Evolutionary conservation across 64 coral and sea anemone species (phyloP).

Genomic region (Orbicella faveolata): DNA sequence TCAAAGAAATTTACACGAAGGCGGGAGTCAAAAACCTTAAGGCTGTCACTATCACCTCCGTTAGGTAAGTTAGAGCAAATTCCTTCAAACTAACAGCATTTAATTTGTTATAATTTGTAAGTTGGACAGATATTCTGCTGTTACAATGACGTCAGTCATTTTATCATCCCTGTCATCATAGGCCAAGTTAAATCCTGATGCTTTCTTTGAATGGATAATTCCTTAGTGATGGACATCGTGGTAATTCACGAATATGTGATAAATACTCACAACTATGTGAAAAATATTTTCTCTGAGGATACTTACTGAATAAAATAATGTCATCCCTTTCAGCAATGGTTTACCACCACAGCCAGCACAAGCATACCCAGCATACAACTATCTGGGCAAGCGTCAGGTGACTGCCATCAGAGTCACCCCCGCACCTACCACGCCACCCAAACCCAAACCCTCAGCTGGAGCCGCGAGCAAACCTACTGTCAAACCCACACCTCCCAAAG

Average conservation of each 20-base stretch:
- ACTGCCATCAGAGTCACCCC: slow-evolving; percentile 27
- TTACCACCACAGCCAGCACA: slow-evolving; percentile 13
- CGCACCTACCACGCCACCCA: slow-evolving; percentile 21
- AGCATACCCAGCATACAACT: background rate
- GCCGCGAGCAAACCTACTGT: background rate
- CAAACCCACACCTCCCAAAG: slow-evolving; percentile 12
- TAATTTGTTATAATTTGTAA: too few relatives aligned
- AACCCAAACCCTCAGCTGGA: slow-evolving; percentile 14
- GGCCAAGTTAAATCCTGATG: too few relatives aligned
- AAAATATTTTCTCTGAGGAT: background rate
- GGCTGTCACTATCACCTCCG: background rate
- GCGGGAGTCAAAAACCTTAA: slow-evolving; percentile 10
- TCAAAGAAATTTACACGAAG: slow-evolving; percentile 22
- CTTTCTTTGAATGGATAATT: too few relatives aligned
- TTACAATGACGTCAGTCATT: background rate
- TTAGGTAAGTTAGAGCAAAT: background rate
- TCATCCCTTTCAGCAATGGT: slow-evolving; percentile 6
- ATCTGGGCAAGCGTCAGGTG: slow-evolving; percentile 31
- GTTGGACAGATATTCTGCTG: background rate
- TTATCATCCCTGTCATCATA: too few relatives aligned
- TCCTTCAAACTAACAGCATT: background rate
- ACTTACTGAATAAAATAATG: background rate
- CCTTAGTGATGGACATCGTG: too few relatives aligned
- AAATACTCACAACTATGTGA: too few relatives aligned
- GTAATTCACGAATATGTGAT: too few relatives aligned